Conservation (phyloP, 2,888 invertebrate genomes). For the Tetheella fluctuosa region DNA sequence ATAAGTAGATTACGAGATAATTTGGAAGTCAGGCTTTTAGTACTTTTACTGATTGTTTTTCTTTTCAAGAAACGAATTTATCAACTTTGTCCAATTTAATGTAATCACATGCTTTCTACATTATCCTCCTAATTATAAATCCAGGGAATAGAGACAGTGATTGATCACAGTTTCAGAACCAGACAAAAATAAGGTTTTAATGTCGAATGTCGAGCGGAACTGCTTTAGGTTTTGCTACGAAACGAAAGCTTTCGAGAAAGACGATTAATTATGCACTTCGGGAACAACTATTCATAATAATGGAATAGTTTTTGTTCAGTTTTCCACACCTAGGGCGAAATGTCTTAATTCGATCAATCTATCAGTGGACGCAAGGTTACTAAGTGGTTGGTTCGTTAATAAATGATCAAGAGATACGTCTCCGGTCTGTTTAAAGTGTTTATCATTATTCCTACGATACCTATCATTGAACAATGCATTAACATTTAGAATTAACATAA, state of each 20-base stretch:
- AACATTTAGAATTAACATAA: not conserved
- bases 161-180: not conserved
- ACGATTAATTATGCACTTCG: slow-evolving; percentile 3
- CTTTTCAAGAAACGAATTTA: not conserved
- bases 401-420: not conserved
- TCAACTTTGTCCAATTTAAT: not conserved
- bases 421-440: too few relatives aligned
- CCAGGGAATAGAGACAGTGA: not conserved
- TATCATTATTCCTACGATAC: not conserved
- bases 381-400: not conserved
- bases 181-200: not conserved
- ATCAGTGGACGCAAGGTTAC: not conserved
- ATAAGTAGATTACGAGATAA: too few relatives aligned
- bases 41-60: not conserved
- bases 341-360: not conserved
- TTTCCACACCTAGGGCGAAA: not conserved
- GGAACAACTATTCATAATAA: not conserved
- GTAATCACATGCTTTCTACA: not conserved
- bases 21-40: not conserved
- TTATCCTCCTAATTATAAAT: not conserved
- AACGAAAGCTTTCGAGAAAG: not conserved
- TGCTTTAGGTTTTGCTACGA: not conserved
- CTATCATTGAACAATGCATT: not conserved
- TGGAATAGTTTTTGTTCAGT: slow-evolving; percentile 2
- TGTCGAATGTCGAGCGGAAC: not conserved